These are phyloP conservation scores for Panulirus ornatus DNA, from an alignment of 1,140 invertebrate species.

Conservation along the genomic window DNA sequence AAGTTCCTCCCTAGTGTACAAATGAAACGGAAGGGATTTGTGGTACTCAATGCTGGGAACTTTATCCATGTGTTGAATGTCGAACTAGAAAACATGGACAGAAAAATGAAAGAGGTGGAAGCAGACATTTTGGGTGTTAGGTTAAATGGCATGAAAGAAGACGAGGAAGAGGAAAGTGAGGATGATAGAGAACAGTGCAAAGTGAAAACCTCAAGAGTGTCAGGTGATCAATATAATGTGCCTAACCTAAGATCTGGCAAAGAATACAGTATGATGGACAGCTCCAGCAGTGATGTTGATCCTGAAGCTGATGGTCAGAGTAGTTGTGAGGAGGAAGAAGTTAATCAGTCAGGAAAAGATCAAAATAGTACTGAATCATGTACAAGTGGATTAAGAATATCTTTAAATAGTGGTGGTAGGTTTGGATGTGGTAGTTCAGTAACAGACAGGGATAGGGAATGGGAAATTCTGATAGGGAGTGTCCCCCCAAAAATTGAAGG, in stretches of 20 bases:
- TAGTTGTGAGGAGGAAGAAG: constrained; percentile 58
- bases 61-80: constrained; percentile 84
- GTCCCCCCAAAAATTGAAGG: constrained; percentile 47
- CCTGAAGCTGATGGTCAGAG: constrained; percentile 48
- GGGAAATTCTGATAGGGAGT: constrained; percentile 75
- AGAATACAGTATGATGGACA: constrained; percentile 38
- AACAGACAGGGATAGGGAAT: constrained; percentile 73
- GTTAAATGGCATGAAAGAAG: constrained; percentile 23
- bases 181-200: constrained; percentile 58
- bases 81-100: constrained; percentile 78
- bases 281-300: constrained; percentile 47
- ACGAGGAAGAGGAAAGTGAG: constrained; percentile 44
- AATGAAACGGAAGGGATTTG: constrained; percentile 83
- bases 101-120: constrained; percentile 60
- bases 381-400: constrained; percentile 49
- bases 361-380: constrained; percentile 23
- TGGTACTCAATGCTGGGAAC: constrained; percentile 86
- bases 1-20: constrained; percentile 82
- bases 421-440: constrained; percentile 28
- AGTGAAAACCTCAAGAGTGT: constrained; percentile 40
- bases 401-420: constrained; percentile 36
- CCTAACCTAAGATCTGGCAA: constrained; percentile 42
- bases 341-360: constrained; percentile 10
- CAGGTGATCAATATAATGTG: constrained; percentile 21
- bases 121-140: constrained; percentile 24